Conservation (phyloP, 2,113 vertebrate species). For the Oxyura jamaicensis region DNA sequence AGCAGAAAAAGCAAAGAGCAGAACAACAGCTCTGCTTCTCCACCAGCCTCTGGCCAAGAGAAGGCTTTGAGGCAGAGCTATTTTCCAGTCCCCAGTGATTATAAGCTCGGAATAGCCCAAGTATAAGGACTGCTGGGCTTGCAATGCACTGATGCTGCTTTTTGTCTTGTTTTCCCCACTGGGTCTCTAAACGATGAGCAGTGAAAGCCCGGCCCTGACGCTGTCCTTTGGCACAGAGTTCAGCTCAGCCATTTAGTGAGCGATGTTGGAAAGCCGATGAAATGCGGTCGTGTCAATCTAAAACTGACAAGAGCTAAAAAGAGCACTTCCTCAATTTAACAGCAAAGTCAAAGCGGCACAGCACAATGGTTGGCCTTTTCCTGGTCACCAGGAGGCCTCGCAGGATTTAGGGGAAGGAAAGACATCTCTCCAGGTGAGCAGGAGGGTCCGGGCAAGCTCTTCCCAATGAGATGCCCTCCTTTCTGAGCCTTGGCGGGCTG, state of each 20-base stretch:
- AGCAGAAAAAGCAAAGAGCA: background rate
- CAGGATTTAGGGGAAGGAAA: background rate
- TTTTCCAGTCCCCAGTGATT: background rate
- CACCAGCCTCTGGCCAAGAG: background rate
- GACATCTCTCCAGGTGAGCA: background rate
- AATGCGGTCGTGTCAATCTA: background rate
- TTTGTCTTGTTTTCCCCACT: background rate
- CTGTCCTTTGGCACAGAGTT: background rate
- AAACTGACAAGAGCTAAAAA: constrained; percentile 3
- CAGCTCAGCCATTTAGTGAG: background rate
- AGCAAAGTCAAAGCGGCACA: background rate
- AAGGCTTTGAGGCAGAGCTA: background rate
- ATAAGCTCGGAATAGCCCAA: background rate
- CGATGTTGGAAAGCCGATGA: background rate
- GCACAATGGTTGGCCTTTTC: background rate
- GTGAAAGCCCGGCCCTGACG: background rate
- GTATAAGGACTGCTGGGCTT: background rate
- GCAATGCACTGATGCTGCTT: background rate
- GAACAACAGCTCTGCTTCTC: background rate
- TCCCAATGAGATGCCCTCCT: background rate
- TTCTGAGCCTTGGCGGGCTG: background rate
- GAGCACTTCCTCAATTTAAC: background rate
- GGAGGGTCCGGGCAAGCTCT: background rate
- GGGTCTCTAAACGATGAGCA: background rate
- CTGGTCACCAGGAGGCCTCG: background rate